Conservation (phyloP, 2,888 invertebrate species). For the Pollenia labialis region DNA sequence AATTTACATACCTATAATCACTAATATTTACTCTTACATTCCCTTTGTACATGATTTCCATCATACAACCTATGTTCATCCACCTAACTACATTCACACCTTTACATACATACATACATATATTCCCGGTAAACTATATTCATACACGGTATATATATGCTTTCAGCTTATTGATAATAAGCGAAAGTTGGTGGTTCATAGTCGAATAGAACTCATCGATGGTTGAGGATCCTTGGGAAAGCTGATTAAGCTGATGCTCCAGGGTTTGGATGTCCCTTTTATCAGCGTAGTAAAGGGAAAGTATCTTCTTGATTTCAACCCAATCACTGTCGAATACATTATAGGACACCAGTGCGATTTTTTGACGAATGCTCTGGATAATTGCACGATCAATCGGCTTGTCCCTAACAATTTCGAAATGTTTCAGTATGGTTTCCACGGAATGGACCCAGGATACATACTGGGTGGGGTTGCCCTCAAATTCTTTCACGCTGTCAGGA, state of each 20-base stretch:
- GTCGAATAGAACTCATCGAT: constrained; percentile 65
- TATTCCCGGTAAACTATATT: too few species aligned
- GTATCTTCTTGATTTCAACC: constrained; percentile 35
- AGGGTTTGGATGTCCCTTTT: not conserved
- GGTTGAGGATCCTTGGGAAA: not conserved
- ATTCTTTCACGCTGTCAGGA: not conserved
- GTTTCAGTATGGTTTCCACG: constrained; percentile 31
- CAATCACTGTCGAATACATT: constrained; percentile 48
- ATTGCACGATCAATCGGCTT: constrained; percentile 66
- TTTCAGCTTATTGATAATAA: constrained; percentile 72
- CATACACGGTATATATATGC: constrained; percentile 58
- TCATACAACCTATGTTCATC: too few species aligned
- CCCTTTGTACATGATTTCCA: too few species aligned
- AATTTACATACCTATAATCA: too few species aligned
- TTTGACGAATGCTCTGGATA: constrained; percentile 69
- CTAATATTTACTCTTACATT: too few species aligned
- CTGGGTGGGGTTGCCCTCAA: constrained; percentile 23
- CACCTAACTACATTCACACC: too few species aligned
- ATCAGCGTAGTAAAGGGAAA: constrained; percentile 68
- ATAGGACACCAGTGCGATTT: constrained; percentile 62
- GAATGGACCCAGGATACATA: constrained; percentile 20
- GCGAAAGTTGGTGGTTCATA: constrained; percentile 70
- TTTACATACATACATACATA: too few species aligned
- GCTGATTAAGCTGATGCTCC: constrained; percentile 27
- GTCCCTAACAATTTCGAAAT: constrained; percentile 50